These are phyloP conservation scores for Danio albolineatus DNA, from an alignment of 2,797 vertebrate genomes.

Conservation along the genomic window DNA sequence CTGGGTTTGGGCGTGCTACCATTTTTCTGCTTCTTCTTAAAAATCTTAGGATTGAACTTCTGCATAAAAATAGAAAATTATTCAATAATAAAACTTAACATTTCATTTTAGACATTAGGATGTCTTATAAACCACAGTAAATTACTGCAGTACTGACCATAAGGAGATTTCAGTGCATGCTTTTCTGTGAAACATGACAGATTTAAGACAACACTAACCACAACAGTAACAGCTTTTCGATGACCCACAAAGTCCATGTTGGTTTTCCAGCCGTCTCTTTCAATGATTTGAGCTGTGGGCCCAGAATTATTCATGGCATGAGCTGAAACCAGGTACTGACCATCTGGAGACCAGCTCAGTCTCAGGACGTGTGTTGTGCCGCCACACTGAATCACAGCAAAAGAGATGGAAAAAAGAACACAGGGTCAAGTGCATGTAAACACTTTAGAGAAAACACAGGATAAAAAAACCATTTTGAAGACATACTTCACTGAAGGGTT, in stretches of 20 bases:
- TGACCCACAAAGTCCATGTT: conserved; percentile 99
- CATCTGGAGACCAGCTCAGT: conserved; percentile 98
- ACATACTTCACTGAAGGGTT: conserved; percentile 94
- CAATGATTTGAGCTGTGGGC: conserved; percentile 97
- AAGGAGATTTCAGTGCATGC: too few relatives aligned
- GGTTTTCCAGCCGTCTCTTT: conserved; percentile 97
- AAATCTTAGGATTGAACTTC: conserved; percentile 99
- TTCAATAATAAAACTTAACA: not conserved
- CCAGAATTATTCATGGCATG: conserved; percentile 99
- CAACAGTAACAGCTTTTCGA: conserved; percentile 96
- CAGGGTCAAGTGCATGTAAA: not conserved
- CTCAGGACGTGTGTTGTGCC: conserved; percentile 96
- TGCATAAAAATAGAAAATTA: conserved; percentile 66
- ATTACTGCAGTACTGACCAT: not conserved
- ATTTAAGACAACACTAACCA: conserved; percentile 78
- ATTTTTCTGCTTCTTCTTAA: conserved; percentile 98
- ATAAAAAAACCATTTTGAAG: not conserved
- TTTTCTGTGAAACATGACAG: not conserved
- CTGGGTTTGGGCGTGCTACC: conserved; percentile 93
- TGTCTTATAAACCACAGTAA: not conserved
- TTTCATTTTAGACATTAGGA: not conserved
- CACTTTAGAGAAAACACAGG: not conserved
- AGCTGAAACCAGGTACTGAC: conserved; percentile 98
- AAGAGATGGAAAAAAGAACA: not conserved
- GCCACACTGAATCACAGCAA: conserved; percentile 83